Evolutionary conservation across 2,113 vertebrate species (phyloP).

Genomic region (Dryoscopus gambensis): DNA sequence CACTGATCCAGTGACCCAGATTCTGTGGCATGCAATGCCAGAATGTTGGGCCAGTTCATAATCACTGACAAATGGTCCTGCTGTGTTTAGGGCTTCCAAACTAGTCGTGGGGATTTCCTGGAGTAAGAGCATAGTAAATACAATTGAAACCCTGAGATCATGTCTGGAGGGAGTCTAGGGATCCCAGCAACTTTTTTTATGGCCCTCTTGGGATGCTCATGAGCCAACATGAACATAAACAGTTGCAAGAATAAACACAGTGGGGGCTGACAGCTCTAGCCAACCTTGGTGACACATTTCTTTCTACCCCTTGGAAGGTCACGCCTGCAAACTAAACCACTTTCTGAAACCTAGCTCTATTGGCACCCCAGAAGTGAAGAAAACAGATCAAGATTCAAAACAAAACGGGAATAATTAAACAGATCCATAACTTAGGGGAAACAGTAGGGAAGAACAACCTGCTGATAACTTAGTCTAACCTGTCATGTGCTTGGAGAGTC

Average conservation of each 20-base stretch:
- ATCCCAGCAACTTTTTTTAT: not conserved
- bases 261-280: not conserved
- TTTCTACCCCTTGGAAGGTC: slow-evolving; percentile 5
- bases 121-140: not conserved
- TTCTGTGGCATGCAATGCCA: not conserved
- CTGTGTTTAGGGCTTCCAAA: not conserved
- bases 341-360: not conserved
- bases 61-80: not conserved
- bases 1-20: not conserved
- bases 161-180: not conserved
- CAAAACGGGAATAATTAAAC: not conserved
- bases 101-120: not conserved
- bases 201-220: not conserved
- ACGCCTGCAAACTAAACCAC: not conserved
- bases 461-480: not conserved
- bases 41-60: not conserved
- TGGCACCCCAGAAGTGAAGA: slow-evolving; percentile 28
- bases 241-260: not conserved
- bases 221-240: not conserved
- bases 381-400: slow-evolving; percentile 17
- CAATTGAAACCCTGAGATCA: not conserved
- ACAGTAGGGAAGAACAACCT: slow-evolving; percentile 12
- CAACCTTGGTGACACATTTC: not conserved
- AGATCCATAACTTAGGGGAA: not conserved
- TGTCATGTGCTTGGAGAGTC: not conserved